These are phyloP conservation scores for Rachycentron canadum DNA, from an alignment of 2,797 vertebrate genomes.

Conservation along the genomic window DNA sequence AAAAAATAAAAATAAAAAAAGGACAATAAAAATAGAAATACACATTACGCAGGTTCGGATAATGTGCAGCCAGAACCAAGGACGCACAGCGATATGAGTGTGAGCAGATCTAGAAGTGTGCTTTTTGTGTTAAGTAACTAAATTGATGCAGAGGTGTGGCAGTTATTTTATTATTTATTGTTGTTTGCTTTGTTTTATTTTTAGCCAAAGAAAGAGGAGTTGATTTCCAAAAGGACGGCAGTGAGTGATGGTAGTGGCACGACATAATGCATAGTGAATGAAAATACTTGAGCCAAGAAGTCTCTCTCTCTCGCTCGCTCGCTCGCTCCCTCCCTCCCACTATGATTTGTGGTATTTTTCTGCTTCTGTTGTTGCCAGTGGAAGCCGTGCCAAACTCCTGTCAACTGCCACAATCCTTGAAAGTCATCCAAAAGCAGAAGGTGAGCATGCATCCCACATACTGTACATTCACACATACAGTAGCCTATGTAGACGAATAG, in stretches of 20 bases:
- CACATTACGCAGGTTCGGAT: constrained; percentile 16
- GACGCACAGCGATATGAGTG: background rate
- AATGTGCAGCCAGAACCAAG: constrained; percentile 8
- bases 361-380: constrained; percentile 58
- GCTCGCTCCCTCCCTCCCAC: constrained; percentile 31
- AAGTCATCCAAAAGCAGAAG: constrained; percentile 81
- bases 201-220: constrained; percentile 24
- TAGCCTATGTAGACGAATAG: constrained; percentile 20
- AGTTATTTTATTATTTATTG: constrained; percentile 21
- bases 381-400: constrained; percentile 72
- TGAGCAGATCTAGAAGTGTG: constrained; percentile 1
- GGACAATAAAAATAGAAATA: background rate
- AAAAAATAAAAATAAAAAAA: background rate
- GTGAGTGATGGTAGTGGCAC: constrained; percentile 56
- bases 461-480: constrained; percentile 45
- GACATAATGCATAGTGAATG: constrained; percentile 39
- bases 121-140: background rate
- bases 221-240: constrained; percentile 39
- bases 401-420: constrained; percentile 77
- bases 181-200: constrained; percentile 35
- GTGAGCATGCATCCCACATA: constrained; percentile 66
- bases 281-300: constrained; percentile 69
- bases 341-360: constrained; percentile 69
- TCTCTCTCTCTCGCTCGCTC: constrained; percentile 30
- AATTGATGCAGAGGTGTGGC: background rate